Percentiles rank a stretch among this genome's conserved stretches.
Evolutionary conservation across 2,797 vertebrate genomes (phyloP).

Genomic region (Sebastes taczanowskii): DNA sequence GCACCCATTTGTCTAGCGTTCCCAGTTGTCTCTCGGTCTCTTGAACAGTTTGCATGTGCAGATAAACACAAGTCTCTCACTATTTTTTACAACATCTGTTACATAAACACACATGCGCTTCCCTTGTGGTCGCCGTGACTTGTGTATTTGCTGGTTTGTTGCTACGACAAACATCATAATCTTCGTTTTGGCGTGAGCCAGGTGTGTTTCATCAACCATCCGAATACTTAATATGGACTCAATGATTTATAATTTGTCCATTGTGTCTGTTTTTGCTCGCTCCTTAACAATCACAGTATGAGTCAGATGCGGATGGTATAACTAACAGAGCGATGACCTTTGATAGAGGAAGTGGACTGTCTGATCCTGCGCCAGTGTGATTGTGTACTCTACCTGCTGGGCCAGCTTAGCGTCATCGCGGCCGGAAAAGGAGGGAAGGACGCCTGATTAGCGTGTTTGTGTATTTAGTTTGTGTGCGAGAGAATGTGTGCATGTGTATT

Average conservation of each 20-base stretch:
- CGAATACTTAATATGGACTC: constrained; percentile 46
- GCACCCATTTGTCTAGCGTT: neutral
- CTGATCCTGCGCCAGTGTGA: constrained; percentile 47
- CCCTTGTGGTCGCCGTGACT: constrained; percentile 18
- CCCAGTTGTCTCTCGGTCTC: constrained; percentile 17
- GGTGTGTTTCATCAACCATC: constrained; percentile 40
- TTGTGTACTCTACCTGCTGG: constrained; percentile 32
- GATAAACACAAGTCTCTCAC: constrained; percentile 14
- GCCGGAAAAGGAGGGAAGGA: constrained; percentile 23
- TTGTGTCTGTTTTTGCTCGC: constrained; percentile 24
- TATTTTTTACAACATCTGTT: constrained; percentile 45
- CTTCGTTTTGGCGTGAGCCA: constrained; percentile 34
- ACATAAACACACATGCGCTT: constrained; percentile 6
- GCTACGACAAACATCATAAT: constrained; percentile 43
- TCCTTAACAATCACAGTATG: constrained; percentile 14
- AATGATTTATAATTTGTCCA: constrained; percentile 41
- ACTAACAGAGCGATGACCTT: constrained; percentile 55
- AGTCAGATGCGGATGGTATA: constrained; percentile 42
- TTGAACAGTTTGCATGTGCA: constrained; percentile 17
- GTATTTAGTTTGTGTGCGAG: constrained; percentile 7
- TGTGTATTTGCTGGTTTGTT: constrained; percentile 55
- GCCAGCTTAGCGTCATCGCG: constrained; percentile 1
- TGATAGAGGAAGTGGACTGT: constrained; percentile 29
- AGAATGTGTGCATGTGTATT: neutral
- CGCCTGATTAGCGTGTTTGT: constrained; percentile 28